A percentile compares a stretch with the other conserved stretches of the same genome.
phyloP scores from a whole-genome alignment of 2,888 invertebrate genomes.

The Xanthorhoe designata region DNA sequence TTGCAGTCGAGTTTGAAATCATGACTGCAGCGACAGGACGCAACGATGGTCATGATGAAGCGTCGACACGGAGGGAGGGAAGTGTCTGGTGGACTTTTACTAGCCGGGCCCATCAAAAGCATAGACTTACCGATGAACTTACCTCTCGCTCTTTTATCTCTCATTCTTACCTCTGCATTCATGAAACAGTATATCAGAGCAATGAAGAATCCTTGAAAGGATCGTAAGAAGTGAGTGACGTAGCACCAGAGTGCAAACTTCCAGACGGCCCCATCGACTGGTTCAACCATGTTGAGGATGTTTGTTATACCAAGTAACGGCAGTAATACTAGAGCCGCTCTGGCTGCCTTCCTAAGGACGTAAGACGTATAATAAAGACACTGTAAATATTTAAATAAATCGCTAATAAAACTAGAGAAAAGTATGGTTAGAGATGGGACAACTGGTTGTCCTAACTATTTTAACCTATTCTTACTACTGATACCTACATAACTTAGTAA shows the following conservation, averaged over 20 bases:
- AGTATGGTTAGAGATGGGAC: too few relatives aligned
- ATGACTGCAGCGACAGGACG: too few relatives aligned
- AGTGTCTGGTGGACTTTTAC: too few relatives aligned
- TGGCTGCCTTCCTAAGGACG: constrained; percentile 89
- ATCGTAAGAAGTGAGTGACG: constrained; percentile 91
- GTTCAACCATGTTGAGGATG: constrained; percentile 89
- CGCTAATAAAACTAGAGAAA: not conserved
- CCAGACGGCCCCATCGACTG: constrained; percentile 88
- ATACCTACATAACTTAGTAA: too few relatives aligned
- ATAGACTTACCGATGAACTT: not conserved
- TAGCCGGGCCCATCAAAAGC: too few relatives aligned
- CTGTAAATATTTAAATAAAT: not conserved
- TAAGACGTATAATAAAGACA: not conserved
- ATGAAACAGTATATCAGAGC: constrained; percentile 93
- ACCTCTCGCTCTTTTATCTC: not conserved
- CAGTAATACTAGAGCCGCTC: constrained; percentile 91
- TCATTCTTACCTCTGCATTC: constrained; percentile 91
- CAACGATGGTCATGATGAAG: too few relatives aligned
- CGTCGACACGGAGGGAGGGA: too few relatives aligned
- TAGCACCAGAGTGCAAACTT: constrained; percentile 93
- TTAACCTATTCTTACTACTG: too few relatives aligned
- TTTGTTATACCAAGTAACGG: constrained; percentile 94
- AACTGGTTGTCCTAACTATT: too few relatives aligned
- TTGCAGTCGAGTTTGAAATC: too few relatives aligned
- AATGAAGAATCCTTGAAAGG: constrained; percentile 94